A percentile compares a stretch with the other conserved stretches of the same genome.
phyloP scores from a whole-genome alignment of 2,797 vertebrate species.

The Sebastes vulpes region DNA sequence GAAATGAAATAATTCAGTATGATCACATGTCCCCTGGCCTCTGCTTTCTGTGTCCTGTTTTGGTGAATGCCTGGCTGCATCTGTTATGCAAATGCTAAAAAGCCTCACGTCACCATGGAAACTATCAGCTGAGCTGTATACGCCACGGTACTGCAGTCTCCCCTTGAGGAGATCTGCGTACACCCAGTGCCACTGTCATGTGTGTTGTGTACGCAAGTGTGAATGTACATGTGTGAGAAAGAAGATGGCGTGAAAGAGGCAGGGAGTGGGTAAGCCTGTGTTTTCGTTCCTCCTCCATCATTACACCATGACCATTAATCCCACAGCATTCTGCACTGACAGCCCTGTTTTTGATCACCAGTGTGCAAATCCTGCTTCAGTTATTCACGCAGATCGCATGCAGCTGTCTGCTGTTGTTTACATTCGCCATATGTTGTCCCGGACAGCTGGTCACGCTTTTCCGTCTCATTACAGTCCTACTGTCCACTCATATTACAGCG shows the following conservation, averaged over 20 bases:
- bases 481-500: slow-evolving; percentile 31
- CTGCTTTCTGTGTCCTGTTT: slow-evolving; percentile 53
- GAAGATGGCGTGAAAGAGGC: background rate
- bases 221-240: background rate
- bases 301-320: slow-evolving; percentile 24
- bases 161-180: slow-evolving; percentile 2
- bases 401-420: slow-evolving; percentile 39
- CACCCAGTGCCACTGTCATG: slow-evolving; percentile 3
- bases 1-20: background rate
- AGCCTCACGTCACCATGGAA: slow-evolving; percentile 75
- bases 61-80: slow-evolving; percentile 56
- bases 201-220: slow-evolving; percentile 9
- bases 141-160: slow-evolving; percentile 46
- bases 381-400: slow-evolving; percentile 12
- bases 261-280: background rate
- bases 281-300: background rate
- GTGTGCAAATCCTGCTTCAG: slow-evolving; percentile 43
- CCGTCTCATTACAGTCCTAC: slow-evolving; percentile 22
- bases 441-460: slow-evolving; percentile 31
- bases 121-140: slow-evolving; percentile 64
- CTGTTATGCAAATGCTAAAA: slow-evolving; percentile 65
- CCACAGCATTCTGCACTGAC: slow-evolving; percentile 1
- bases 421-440: slow-evolving; percentile 38
- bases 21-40: slow-evolving; percentile 16
- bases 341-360: slow-evolving; percentile 21